Base-by-base conservation (phyloP, 1,140 invertebrate genomes). In the Yoshiicerus persimilis region DNA sequence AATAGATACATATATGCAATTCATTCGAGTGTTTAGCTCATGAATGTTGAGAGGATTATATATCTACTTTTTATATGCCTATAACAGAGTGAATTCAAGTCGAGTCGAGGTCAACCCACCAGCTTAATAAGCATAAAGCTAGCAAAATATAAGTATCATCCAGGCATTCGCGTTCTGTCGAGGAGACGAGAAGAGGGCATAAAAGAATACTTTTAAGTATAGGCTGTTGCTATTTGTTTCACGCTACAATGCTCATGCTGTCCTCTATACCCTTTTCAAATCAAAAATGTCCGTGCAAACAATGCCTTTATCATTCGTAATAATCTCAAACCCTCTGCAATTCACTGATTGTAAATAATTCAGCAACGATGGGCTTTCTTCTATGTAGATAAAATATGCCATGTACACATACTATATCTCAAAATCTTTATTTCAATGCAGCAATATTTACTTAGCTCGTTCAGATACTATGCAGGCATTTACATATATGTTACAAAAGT, bases 241-340 rank as follows among this genome's bases (percentile, higher is more conserved):
- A 90, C 86, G 89, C 89, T 88, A 90, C 87, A 90, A 86, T 90
- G 89, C 87, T 32, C 89, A 90, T 41, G 87, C 86, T 88, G 89
- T 90, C 89, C 89, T 90, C 86, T 86, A 39, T 87, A 80, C 85
- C 75, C 86, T 77, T 87, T 89, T 88, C 36, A 88, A 88, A 86
- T 86, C 83, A 89, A 89, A 88, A 89, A 88, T 89, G 87, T 89
- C 89, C 89, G 87, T 89, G 89, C 89, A 88, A 89, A 89, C 88
- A 89, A 88, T 87, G 84, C 85, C 80, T 47, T 84, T 87, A 89
- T 88, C 87, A 70, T 87, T 89, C 83, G 64, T 87, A 86, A 86
- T 88, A 89, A 89, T 89, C 84, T 84, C 38, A 86, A 80, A 38
- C 75, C 75, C 75, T 80, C 32, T 38, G 8, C 47, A 56, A 80